A percentile compares a stretch with the other conserved stretches of the same genome.
These are phyloP conservation scores for Ceratina calcarata DNA, from an alignment of 1,140 invertebrate species.

Conservation along the genomic window DNA sequence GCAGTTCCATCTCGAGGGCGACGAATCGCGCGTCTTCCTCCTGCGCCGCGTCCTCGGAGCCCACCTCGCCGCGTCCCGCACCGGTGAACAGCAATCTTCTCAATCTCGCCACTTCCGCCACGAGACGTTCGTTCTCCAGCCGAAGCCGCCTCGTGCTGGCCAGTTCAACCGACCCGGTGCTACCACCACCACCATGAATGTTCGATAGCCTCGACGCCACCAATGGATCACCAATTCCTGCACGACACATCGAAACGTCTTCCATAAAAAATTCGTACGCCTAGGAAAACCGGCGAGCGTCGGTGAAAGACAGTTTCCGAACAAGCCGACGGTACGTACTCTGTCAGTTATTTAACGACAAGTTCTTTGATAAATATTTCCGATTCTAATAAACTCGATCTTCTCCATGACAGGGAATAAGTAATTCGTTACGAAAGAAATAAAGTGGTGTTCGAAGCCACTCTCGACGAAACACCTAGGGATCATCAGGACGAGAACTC, in stretches of 20 bases:
- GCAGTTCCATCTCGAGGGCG: slow-evolving; percentile 82
- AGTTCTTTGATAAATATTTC: too few species aligned
- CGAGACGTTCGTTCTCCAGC: slow-evolving; percentile 85
- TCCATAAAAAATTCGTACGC: neutral
- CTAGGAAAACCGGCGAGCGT: neutral
- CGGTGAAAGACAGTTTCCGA: too few species aligned
- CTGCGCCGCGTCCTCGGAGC: slow-evolving; percentile 78
- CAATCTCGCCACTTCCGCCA: slow-evolving; percentile 84
- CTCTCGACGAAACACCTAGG: neutral
- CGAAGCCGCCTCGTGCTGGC: slow-evolving; percentile 82
- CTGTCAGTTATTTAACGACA: too few species aligned
- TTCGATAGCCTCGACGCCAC: slow-evolving; percentile 77
- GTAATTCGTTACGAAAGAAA: too few species aligned
- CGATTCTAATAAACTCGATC: too few species aligned
- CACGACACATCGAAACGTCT: neutral
- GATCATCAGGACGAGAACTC: neutral
- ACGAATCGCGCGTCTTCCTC: slow-evolving; percentile 81
- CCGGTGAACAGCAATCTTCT: slow-evolving; percentile 82
- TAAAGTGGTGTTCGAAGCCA: too few species aligned
- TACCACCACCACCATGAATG: slow-evolving; percentile 70
- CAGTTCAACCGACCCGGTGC: slow-evolving; percentile 66
- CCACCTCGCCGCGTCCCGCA: slow-evolving; percentile 82
- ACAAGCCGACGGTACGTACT: too few species aligned
- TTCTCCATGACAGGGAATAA: too few species aligned
- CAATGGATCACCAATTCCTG: slow-evolving; percentile 74